These are phyloP conservation scores for Peromyscus polionotus DNA, from an alignment of 2,113 vertebrate species.

Conservation along the genomic window DNA sequence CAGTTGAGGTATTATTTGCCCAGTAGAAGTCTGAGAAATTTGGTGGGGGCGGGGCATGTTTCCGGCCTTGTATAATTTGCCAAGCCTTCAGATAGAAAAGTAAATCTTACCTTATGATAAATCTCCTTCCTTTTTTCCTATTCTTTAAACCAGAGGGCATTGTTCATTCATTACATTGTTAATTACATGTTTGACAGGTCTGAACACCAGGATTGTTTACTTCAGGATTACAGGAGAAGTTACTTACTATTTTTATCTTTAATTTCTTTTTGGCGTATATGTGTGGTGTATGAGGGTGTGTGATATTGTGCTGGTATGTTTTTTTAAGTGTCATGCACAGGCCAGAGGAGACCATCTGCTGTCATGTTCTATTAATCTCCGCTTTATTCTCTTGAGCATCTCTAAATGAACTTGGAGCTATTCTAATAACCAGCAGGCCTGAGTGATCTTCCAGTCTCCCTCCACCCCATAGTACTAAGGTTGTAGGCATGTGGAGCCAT, in stretches of 20 bases:
- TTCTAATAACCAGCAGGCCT: not conserved
- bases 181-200: not conserved
- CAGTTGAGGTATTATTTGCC: not conserved
- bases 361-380: not conserved
- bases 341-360: not conserved
- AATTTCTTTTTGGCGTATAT: not conserved
- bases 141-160: not conserved
- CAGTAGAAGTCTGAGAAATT: constrained; percentile 19
- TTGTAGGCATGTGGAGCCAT: not conserved
- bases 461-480: too few relatives aligned
- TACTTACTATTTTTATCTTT: constrained; percentile 7
- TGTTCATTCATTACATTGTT: not conserved
- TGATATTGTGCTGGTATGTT: not conserved
- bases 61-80: not conserved
- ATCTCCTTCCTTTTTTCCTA: not conserved
- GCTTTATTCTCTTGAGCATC: not conserved
- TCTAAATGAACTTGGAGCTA: not conserved
- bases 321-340: not conserved
- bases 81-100: constrained; percentile 3
- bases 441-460: not conserved
- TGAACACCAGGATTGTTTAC: constrained; percentile 14
- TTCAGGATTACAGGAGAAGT: constrained; percentile 1
- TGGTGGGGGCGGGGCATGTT: not conserved
- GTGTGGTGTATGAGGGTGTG: not conserved
- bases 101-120: constrained; percentile 44